Base-by-base conservation (phyloP, 1,140 invertebrate genomes). In the Pomacea maculata region DNA sequence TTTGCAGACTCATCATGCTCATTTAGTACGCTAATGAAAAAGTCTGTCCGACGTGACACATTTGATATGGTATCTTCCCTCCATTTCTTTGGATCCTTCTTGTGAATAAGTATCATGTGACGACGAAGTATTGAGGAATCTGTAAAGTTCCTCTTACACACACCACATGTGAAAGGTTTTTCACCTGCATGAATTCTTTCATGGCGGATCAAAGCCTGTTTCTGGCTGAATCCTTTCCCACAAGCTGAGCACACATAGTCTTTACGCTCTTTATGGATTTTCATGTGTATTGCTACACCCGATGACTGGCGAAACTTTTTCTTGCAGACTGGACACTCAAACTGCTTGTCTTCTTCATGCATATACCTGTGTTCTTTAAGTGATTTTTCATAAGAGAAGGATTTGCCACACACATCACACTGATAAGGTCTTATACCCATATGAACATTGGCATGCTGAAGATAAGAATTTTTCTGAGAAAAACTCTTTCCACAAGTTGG, bases 151-250 rank as follows among this genome's bases (percentile, higher is more conserved):
- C 86, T 80, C 14, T 79, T 63, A 84, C 91, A 91, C 19, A 88
- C 29, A 21, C 76, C 78, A 82, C 90, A 91, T 12, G 71, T 52
- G 80, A 87, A 91, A 19, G 89, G 89, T 75, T 89, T 89, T 65
- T 90, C 90, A 29, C 89, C 89, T 45, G 81, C 85, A 82, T 91
- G 90, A 52, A 89, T 88, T 61, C 88, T 80, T 75, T 87, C 87
- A 84, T 91, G 90, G 15, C 89, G 80, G 19, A 84, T 67, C 25
- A 91, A 72, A 10, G 88, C 87, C 77, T 89, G 87, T 75, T 87
- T 88, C 74, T 90, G 89, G 21, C 87, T 88, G 82, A 91, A 91
- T 11, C 87, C 87, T 83, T 88, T 88, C n/a, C 87, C 87, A 83
- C 90, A 91, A 8, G 82, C 78, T 57, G 80, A 82, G 83, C 90